These are phyloP conservation scores for Isaurus tuberculatus DNA, from an alignment of 92 coral and sea anemone species.

Conservation along the genomic window DNA sequence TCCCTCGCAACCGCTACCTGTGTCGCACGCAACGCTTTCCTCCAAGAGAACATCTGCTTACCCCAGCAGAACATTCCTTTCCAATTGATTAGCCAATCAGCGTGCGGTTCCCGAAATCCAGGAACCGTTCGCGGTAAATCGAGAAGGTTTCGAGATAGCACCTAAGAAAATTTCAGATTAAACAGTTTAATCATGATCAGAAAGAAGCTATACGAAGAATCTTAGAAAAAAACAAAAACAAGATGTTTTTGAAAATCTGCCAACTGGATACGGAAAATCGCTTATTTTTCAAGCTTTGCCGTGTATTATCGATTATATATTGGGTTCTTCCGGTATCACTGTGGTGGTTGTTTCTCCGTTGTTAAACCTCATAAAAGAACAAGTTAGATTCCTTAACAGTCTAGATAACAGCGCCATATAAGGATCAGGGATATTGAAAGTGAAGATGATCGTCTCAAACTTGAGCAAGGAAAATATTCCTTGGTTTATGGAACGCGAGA, in stretches of 20 bases:
- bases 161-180: too few species aligned
- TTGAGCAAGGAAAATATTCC: slow-evolving; percentile 47
- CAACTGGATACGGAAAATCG: background rate
- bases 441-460: slow-evolving; percentile 29
- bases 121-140: too few species aligned
- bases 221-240: background rate
- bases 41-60: background rate
- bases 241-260: background rate
- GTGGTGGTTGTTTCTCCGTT: slow-evolving; percentile 43
- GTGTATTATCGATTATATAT: background rate
- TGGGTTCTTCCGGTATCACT: background rate
- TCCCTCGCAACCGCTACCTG: too few species aligned
- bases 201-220: background rate
- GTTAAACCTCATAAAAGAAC: slow-evolving; percentile 46
- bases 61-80: too few species aligned
- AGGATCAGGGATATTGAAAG: slow-evolving; percentile 36
- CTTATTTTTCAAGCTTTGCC: background rate
- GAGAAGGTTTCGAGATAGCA: too few species aligned
- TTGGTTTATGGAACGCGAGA: slow-evolving; percentile 65
- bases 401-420: background rate
- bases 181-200: background rate
- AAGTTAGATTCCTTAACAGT: slow-evolving; percentile 21
- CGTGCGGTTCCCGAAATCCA: too few species aligned
- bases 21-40: too few species aligned
- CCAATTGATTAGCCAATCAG: too few species aligned